Evolutionary conservation across 2,888 invertebrate species (phyloP), one percentile per base, ranked within the genome.

Genomic region (Calameuta idolon): DNA sequence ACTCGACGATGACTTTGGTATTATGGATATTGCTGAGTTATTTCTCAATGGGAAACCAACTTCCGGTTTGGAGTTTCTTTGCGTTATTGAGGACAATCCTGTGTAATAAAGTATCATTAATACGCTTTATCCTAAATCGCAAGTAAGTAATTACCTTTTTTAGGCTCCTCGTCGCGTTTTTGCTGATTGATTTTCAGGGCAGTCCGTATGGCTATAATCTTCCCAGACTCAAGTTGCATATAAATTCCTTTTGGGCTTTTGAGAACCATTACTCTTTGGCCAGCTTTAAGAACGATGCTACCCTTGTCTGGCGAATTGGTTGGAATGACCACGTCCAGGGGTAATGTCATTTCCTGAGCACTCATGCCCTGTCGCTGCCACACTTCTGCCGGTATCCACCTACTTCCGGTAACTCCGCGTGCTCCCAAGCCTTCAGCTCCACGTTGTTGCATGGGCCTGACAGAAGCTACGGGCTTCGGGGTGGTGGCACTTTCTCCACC

Each of bases 221-320:
- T 98, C 37, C 98, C 98, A 85, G 97, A 97, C 89, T 97, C 97
- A 73, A 98, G 92, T 87, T 98, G 97, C 95, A 99, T 97, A 92
- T 98, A 98, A 83, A 98, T 98, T 74, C 98, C 98, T 92, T 98
- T 98, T 0, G 97, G 96, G 11, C 98, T 98, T 91, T 98, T 98
- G 69, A 99, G 93, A 5, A 99, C 97, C 94, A 98, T 96, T 0
- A 99, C 98, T 85, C 97, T 95, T 90, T 98, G 98, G 0, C 98
- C 98, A 0, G 98, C 97, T 89, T 98, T 97, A 76, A 99, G 93
- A 30, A 97, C 96, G 81, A 98, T 98, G 85, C 97, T 97, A 11
- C 97, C 96, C 89, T 97, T 96, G 85, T 97, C 97, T 0, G 96
- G 96, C 23, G 97, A 96, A 90, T 97, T 97, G 0, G 97, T 98